A percentile compares a stretch with the other conserved stretches of the same genome.
phyloP scores from a whole-genome alignment of 37 sponge, comb jelly and placozoan genomes.

The Chondrosia reniformis region DNA sequence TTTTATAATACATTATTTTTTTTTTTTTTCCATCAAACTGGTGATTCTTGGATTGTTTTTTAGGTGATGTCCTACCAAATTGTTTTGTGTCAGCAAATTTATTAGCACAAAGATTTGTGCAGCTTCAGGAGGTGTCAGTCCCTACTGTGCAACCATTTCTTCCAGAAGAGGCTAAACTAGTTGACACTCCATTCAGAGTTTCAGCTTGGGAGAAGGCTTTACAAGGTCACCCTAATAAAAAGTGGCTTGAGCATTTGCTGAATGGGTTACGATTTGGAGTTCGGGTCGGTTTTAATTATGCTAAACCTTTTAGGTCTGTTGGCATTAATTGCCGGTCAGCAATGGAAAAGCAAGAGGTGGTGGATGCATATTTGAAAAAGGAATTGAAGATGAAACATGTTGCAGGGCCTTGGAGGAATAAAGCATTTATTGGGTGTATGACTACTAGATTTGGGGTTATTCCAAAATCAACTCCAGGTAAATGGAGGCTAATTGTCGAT shows the following conservation, averaged over 20 bases:
- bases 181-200: background rate
- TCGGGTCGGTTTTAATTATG: background rate
- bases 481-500: background rate
- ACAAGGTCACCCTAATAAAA: background rate
- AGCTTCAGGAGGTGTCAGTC: background rate
- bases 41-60: background rate
- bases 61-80: background rate
- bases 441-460: conserved; percentile 18
- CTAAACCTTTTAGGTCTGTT: background rate
- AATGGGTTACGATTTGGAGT: background rate
- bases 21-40: background rate
- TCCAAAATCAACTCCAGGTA: background rate
- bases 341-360: background rate
- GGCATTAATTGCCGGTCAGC: background rate
- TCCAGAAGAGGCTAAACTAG: background rate
- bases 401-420: background rate
- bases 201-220: background rate
- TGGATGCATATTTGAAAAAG: background rate
- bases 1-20: too few relatives aligned
- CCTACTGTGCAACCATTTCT: background rate
- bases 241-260: background rate
- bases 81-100: background rate
- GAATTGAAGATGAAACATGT: background rate
- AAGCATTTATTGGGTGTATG: background rate
- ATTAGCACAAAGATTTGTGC: background rate